Evolutionary conservation across 2,797 vertebrate species (phyloP), one percentile per base, ranked within the genome.

Genomic region (Pseudochirops cupreus): DNA sequence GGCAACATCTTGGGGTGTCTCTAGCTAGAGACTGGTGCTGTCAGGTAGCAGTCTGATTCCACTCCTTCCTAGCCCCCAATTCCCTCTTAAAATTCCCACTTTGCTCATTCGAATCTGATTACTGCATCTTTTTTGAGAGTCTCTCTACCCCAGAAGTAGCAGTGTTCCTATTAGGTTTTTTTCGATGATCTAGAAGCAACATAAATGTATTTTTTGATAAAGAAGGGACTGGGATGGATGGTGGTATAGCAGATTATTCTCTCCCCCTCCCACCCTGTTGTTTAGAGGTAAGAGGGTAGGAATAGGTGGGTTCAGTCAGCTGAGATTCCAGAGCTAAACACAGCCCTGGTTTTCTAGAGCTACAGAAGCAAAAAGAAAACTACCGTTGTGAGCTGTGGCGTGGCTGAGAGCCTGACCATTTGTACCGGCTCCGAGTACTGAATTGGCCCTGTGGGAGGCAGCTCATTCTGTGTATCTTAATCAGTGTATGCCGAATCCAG

Each of bases 401-500:
- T 92, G n/a, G 92, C 91, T 5, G 4, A 6, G 3, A 91, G 55
- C 91, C 90, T n/a, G 21, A 55, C n/a, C 56, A 3, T 93, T 82
- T 92, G 39, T 82, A 46, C 74, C n/a, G 21, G 74, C 74, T 82
- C 74, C 21, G 74, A 82, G 74, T 59, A 91, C 91, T 94, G 91
- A 92, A n/a, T 28, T 14, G 82, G 54, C 62, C 53, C 90, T 52
- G 94, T 31, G 9, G 91, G 39, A 54, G 46, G 5, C 13, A 90
- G 56, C 50, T 56, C n/a, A 29, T 91, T 94, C 54, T 82, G 1
- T 91, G 24, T 82, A 50, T 94, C 92, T 57, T 97, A 92, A 91
- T 92, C 74, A 82, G 74, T 46, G 92, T 95, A 59, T 10, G 93
- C 21, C 11, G 52, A 29, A 29, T 39, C 11, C 21, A 3, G 12